Conservation (phyloP, 2,113 vertebrate species). For the Numenius arquata region DNA sequence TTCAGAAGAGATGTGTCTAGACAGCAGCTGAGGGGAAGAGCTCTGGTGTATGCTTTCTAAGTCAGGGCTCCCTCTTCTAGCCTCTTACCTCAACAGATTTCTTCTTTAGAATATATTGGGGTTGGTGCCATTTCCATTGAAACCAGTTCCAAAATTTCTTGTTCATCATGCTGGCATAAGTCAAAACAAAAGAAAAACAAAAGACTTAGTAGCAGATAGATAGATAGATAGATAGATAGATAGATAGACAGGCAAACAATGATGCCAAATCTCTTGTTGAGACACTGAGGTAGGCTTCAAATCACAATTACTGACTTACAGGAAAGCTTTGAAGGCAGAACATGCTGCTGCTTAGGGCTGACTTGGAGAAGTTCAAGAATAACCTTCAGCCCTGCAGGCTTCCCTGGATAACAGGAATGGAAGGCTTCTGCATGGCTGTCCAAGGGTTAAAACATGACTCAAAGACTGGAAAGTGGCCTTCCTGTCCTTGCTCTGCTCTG, state of each 20-base stretch:
- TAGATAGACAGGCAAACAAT: not conserved
- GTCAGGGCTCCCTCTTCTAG: not conserved
- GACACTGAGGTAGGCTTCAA: not conserved
- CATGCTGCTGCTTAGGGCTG: not conserved
- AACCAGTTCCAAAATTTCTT: not conserved
- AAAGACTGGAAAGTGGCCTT: not conserved
- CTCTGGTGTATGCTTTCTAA: not conserved
- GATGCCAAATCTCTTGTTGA: not conserved
- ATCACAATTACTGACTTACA: not conserved
- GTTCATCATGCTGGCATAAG: not conserved
- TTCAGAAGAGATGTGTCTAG: not conserved
- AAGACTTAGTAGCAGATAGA: not conserved
- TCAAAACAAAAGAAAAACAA: not conserved
- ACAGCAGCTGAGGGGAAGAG: not conserved
- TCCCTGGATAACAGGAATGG: not conserved
- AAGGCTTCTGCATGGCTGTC: not conserved
- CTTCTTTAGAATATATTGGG: not conserved
- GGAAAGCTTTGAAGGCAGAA: not conserved
- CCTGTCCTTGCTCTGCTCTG: not conserved
- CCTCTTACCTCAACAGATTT: not conserved
- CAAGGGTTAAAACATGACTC: not conserved
- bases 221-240: not conserved
- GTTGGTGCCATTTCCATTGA: not conserved
- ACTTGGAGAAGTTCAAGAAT: not conserved
- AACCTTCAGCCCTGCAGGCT: not conserved